A percentile compares a stretch with the other conserved stretches of the same genome.
These are phyloP conservation scores for Ovis aries DNA, from an alignment of 2,113 vertebrate genomes.

Conservation along the genomic window ARS-UI_Ramb_v3.0 NC_056065.1:62637501-62638000, in stretches of 20 bases:
- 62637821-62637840: background rate
- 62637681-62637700: background rate
- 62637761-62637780: background rate
- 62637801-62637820: fast-evolving
- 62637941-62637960: background rate
- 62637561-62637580: background rate
- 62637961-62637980: background rate
- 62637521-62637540: background rate
- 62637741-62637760: background rate
- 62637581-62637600: background rate
- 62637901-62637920: conserved; percentile 31
- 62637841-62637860: background rate
- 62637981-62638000: background rate
- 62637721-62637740: background rate
- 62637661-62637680: background rate
- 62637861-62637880: conserved; percentile 11
- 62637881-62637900: conserved; percentile 1
- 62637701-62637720: background rate
- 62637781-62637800: background rate
- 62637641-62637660: background rate
- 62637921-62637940: conserved; percentile 20
- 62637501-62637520: background rate
- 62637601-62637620: background rate
- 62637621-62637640: background rate
- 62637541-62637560: background rate